A percentile compares a stretch with the other conserved stretches of the same genome.
phyloP scores from a whole-genome alignment of 35 echinoderm and acorn worm species.

The Apostichopus californicus region DNA sequence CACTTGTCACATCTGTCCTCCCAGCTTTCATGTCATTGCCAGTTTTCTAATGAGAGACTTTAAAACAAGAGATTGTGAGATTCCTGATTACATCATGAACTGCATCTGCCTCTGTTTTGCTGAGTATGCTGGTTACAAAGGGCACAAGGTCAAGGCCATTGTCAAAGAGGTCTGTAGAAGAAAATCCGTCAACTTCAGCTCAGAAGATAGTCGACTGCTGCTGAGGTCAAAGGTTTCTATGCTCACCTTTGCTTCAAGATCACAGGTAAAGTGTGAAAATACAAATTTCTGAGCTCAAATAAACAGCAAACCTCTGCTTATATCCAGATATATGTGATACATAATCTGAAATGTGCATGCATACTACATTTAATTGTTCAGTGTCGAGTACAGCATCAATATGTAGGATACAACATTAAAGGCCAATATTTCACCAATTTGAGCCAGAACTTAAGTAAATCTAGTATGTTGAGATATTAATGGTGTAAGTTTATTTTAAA shows the following conservation, averaged over 20 bases:
- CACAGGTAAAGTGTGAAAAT: not conserved
- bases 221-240: not conserved
- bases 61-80: not conserved
- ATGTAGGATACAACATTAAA: too few species aligned
- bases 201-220: not conserved
- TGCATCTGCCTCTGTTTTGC: constrained; percentile 21
- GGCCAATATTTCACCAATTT: too few species aligned
- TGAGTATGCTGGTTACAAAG: not conserved
- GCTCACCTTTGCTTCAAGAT: not conserved
- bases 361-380: too few species aligned
- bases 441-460: too few species aligned
- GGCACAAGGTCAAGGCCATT: not conserved
- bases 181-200: not conserved
- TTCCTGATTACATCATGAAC: constrained; percentile 22
- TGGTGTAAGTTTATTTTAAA: too few species aligned
- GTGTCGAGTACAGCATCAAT: too few species aligned
- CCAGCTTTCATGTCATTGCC: not conserved
- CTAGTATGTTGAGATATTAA: too few species aligned
- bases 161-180: not conserved
- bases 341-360: too few species aligned
- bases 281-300: too few species aligned
- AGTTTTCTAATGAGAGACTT: not conserved
- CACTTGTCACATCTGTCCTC: constrained; percentile 21
- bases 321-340: too few species aligned
- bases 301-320: too few species aligned